Conservation (phyloP, 2,113 vertebrate genomes). For the Heterochromis multidens region DNA sequence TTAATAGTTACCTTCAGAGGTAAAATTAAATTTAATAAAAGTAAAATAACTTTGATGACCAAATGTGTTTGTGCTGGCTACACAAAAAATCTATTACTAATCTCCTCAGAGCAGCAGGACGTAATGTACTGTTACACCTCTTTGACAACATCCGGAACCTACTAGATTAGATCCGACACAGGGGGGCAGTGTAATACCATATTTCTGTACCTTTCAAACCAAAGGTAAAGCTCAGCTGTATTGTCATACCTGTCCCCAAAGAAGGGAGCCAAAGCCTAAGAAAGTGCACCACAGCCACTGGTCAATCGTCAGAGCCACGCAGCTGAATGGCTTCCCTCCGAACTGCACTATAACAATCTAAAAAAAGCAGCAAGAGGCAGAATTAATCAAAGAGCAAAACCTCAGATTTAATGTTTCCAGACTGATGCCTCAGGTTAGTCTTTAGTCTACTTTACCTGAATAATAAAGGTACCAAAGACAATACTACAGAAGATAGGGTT, state of each 20-base stretch:
- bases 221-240: not conserved
- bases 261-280: conserved; percentile 92
- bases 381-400: not conserved
- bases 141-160: not conserved
- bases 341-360: conserved; percentile 97
- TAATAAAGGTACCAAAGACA: conserved; percentile 93
- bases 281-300: conserved; percentile 99
- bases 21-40: not conserved
- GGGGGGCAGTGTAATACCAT: conserved; percentile 59
- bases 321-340: conserved; percentile 98
- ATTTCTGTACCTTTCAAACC: not conserved
- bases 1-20: not conserved
- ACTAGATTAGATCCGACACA: conserved; percentile 39
- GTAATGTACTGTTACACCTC: not conserved
- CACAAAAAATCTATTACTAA: not conserved
- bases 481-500: conserved; percentile 97
- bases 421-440: not conserved
- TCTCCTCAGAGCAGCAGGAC: not conserved
- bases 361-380: not conserved
- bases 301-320: conserved; percentile 87
- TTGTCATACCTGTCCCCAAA: conserved; percentile 94
- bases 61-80: not conserved
- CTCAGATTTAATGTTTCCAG: not conserved
- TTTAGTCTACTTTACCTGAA: conserved; percentile 80
- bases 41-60: not conserved